Percentiles rank a stretch among this genome's conserved stretches.
These are phyloP conservation scores for Orthosia gothica DNA, from an alignment of 2,888 invertebrate genomes.

Conservation along the genomic window DNA sequence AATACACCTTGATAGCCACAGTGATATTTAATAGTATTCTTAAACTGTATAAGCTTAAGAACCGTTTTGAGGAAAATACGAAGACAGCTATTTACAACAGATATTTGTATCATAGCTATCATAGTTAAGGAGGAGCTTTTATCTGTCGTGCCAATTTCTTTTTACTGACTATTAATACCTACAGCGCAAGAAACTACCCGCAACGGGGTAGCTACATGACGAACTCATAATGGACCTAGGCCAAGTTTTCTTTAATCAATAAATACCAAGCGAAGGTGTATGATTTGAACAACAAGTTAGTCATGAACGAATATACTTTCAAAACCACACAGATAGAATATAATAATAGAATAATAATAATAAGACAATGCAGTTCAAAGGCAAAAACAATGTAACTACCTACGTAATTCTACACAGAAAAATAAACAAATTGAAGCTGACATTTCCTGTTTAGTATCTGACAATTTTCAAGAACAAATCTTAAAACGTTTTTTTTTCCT, in stretches of 20 bases:
- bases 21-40: neutral
- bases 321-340: neutral
- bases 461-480: constrained; percentile 11
- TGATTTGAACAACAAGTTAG: neutral
- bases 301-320: neutral
- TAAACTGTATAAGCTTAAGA: constrained; percentile 10
- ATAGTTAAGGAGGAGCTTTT: neutral
- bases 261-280: constrained; percentile 4
- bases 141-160: constrained; percentile 14
- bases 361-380: neutral
- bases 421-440: neutral
- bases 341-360: neutral
- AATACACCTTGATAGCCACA: neutral
- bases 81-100: neutral
- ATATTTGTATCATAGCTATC: neutral
- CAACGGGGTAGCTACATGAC: constrained; percentile 3
- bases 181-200: constrained; percentile 16
- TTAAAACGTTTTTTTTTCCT: neutral
- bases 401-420: neutral
- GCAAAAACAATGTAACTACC: neutral
- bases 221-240: constrained; percentile 5
- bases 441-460: neutral
- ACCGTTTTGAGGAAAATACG: neutral
- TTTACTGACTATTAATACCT: constrained; percentile 12
- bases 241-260: constrained; percentile 30